Conservation (phyloP, 2,888 invertebrate genomes). For the Craniophora ligustri region DNA sequence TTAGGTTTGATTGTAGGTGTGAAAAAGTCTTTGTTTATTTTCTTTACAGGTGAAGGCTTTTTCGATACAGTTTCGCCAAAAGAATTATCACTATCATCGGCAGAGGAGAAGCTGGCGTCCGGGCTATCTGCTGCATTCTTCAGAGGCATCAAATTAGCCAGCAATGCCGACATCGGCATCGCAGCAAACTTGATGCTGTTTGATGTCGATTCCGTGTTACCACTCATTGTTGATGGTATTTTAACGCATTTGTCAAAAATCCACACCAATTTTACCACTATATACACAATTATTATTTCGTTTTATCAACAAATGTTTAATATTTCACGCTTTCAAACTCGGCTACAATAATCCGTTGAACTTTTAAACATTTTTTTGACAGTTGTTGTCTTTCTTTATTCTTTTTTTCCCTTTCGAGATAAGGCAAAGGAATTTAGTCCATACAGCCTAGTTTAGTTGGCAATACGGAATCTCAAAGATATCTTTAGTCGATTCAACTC, state of each 20-base stretch:
- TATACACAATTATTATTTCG: conserved; percentile 8
- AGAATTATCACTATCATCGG: conserved; percentile 78
- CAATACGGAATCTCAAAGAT: too few species aligned
- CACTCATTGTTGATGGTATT: conserved; percentile 64
- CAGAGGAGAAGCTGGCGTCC: conserved; percentile 72
- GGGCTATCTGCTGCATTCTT: conserved; percentile 67
- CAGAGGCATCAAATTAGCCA: conserved; percentile 78
- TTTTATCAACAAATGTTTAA: neutral
- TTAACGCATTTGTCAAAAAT: conserved; percentile 32
- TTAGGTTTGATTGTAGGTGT: conserved; percentile 68
- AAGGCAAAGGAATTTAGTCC: too few species aligned
- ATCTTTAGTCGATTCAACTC: too few species aligned
- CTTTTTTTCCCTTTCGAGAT: too few species aligned
- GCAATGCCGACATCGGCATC: conserved; percentile 82
- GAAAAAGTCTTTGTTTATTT: conserved; percentile 61
- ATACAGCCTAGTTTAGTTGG: too few species aligned
- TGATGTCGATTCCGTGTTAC: conserved; percentile 76
- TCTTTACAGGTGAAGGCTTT: conserved; percentile 59
- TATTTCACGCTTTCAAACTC: conserved; percentile 26
- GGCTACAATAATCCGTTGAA: conserved; percentile 31
- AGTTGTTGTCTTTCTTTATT: conserved; percentile 14
- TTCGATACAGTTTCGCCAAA: conserved; percentile 67
- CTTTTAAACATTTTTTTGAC: conserved; percentile 42
- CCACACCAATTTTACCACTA: conserved; percentile 10
- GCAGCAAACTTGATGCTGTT: conserved; percentile 82